A percentile compares a stretch with the other conserved stretches of the same genome.
Conservation (phyloP, 2,888 invertebrate species). For the Drosophila villosipedis region DNA sequence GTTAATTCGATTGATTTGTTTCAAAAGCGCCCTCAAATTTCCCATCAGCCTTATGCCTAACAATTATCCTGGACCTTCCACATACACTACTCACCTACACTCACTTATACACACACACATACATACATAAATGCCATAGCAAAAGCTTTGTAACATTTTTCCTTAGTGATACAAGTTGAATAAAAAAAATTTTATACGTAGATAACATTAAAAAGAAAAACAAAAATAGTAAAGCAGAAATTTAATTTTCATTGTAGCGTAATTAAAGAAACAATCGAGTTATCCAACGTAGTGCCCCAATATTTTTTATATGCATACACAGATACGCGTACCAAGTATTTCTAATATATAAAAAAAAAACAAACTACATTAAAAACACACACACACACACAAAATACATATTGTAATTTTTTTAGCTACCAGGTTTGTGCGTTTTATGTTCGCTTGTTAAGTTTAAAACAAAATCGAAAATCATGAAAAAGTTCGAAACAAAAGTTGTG, state of each 20-base stretch:
- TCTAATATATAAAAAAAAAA: slow-evolving; percentile 57
- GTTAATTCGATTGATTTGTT: slow-evolving; percentile 69
- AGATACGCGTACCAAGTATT: slow-evolving; percentile 72
- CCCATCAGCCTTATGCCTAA: slow-evolving; percentile 53
- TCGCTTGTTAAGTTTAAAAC: slow-evolving; percentile 74
- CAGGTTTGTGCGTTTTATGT: slow-evolving; percentile 53
- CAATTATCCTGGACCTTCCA: slow-evolving; percentile 36
- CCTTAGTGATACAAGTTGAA: slow-evolving; percentile 58
- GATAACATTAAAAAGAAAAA: slow-evolving; percentile 43
- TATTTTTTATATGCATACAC: slow-evolving; percentile 52
- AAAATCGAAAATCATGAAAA: slow-evolving; percentile 25
- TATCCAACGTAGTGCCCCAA: slow-evolving; percentile 54
- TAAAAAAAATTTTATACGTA: slow-evolving; percentile 67
- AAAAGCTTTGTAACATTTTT: slow-evolving; percentile 80
- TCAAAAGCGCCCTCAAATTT: slow-evolving; percentile 54
- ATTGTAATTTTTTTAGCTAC: slow-evolving; percentile 46
- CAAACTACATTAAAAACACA: slow-evolving; percentile 22
- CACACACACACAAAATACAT: slow-evolving; percentile 34
- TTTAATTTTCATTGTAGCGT: slow-evolving; percentile 67
- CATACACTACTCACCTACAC: slow-evolving; percentile 26
- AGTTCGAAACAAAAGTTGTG: slow-evolving; percentile 42
- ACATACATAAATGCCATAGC: slow-evolving; percentile 72
- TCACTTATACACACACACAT: slow-evolving; percentile 22
- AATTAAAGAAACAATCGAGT: slow-evolving; percentile 62
- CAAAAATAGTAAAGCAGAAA: slow-evolving; percentile 44